A percentile compares a stretch with the other conserved stretches of the same genome.
Conservation (phyloP, 2,797 vertebrate species). For the Moxostoma hubbsi region DNA sequence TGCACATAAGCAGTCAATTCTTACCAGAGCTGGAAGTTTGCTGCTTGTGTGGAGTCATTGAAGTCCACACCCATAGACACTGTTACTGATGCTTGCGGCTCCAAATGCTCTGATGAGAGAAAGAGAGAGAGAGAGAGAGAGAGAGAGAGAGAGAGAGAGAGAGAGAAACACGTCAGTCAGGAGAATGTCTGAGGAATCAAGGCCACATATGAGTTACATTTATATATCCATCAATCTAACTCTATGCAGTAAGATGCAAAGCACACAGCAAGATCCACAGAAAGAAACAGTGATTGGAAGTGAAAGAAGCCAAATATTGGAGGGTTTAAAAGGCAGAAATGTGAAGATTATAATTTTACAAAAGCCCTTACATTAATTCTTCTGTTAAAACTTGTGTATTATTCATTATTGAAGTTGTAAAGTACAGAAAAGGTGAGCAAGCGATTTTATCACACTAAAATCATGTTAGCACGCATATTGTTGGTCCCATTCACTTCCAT, state of each 20-base stretch:
- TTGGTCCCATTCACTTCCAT: too few species aligned
- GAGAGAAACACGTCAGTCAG: slow-evolving; percentile 17
- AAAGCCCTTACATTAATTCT: too few species aligned
- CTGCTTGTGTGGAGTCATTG: slow-evolving; percentile 94
- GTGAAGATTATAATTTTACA: too few species aligned
- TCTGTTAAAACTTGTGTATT: too few species aligned
- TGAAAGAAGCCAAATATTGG: too few species aligned
- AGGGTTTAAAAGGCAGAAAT: too few species aligned
- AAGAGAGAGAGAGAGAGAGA: slow-evolving; percentile 65
- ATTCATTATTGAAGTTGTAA: too few species aligned
- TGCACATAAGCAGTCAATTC: slow-evolving; percentile 54
- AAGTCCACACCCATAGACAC: slow-evolving; percentile 95
- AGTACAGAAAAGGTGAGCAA: too few species aligned
- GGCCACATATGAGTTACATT: background rate
- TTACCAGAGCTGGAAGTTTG: slow-evolving; percentile 96
- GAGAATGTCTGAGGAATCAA: background rate
- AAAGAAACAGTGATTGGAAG: slow-evolving; percentile 2
- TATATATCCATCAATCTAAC: slow-evolving; percentile 14
- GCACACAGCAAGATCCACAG: slow-evolving; percentile 44
- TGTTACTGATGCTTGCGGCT: slow-evolving; percentile 86
- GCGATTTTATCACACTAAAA: too few species aligned
- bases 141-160: slow-evolving; percentile 52
- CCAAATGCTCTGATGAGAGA: slow-evolving; percentile 82
- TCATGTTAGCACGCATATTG: too few species aligned
- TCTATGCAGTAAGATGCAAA: slow-evolving; percentile 49